Percentiles rank a stretch among this genome's conserved stretches.
Evolutionary conservation across 2,888 invertebrate genomes (phyloP).

Genomic region (Helleia helle): DNA sequence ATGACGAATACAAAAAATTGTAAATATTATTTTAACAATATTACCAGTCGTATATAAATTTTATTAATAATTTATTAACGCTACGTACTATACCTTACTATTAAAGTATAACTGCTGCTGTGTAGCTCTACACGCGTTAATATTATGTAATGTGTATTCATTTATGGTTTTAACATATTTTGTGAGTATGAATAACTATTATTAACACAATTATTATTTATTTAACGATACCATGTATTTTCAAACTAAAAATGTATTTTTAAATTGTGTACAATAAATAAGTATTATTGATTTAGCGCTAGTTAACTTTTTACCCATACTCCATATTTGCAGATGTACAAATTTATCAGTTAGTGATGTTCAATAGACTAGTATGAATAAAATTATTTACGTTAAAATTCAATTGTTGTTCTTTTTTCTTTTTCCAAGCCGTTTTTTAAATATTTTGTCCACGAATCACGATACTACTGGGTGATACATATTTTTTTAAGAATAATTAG

Average conservation of each 20-base stretch:
- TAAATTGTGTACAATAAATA: constrained; percentile 54
- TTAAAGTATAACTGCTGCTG: too few species aligned
- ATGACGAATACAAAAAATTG: background rate
- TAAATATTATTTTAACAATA: constrained; percentile 10
- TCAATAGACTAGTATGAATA: constrained; percentile 74
- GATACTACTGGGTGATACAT: constrained; percentile 3
- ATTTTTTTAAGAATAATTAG: background rate
- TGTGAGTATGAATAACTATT: constrained; percentile 51
- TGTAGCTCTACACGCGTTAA: constrained; percentile 8
- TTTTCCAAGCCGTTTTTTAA: background rate
- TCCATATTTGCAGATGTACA: constrained; percentile 73
- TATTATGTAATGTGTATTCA: constrained; percentile 27
- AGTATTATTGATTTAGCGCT: constrained; percentile 39
- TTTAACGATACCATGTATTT: constrained; percentile 53
- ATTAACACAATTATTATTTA: constrained; percentile 62
- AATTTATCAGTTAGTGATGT: constrained; percentile 73
- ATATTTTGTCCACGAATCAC: background rate
- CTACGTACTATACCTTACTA: too few species aligned
- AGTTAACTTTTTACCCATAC: constrained; percentile 32
- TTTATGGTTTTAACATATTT: constrained; percentile 51
- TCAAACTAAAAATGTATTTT: constrained; percentile 59
- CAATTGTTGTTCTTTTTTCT: constrained; percentile 42
- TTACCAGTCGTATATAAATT: constrained; percentile 18
- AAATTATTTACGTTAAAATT: constrained; percentile 74
- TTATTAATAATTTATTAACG: too few species aligned